These are phyloP conservation scores for Coptodon rendalli DNA, from an alignment of 2,113 vertebrate genomes.

Conservation along the genomic window DNA sequence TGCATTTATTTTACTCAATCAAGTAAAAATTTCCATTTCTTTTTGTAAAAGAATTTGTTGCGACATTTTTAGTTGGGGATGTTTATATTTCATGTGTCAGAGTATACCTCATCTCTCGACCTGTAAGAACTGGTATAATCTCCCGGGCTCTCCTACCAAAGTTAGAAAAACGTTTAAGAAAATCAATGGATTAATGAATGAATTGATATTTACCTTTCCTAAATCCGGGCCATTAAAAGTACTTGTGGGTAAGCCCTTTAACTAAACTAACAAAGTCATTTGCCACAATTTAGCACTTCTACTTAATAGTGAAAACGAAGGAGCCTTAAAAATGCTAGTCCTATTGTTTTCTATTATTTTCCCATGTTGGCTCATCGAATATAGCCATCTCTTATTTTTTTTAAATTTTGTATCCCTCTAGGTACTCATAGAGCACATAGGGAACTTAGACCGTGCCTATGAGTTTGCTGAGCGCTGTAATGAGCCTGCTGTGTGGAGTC, in stretches of 20 bases:
- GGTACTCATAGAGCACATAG: conserved; percentile 89
- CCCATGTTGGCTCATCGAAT: background rate
- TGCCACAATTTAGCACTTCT: background rate
- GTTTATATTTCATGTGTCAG: background rate
- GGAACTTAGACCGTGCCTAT: conserved; percentile 85
- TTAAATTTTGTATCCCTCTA: background rate
- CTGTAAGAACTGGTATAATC: background rate
- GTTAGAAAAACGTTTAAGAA: background rate
- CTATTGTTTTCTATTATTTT: background rate
- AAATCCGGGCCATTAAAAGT: background rate
- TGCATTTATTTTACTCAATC: background rate
- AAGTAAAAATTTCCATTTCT: background rate
- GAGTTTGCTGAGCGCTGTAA: conserved; percentile 87
- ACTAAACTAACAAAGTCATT: background rate
- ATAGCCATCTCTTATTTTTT: background rate
- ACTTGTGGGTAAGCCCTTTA: background rate
- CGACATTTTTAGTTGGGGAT: background rate
- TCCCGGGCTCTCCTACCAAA: background rate
- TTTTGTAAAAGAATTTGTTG: background rate
- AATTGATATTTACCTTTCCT: background rate
- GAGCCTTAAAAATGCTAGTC: background rate
- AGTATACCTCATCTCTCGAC: background rate
- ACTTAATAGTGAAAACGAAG: background rate
- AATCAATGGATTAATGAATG: background rate
- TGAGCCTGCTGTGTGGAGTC: conserved; percentile 87